Percentiles rank a stretch among this genome's conserved stretches.
Evolutionary conservation across 2,888 invertebrate species (phyloP).

Genomic region (Leptopilina drosophilae): DNA sequence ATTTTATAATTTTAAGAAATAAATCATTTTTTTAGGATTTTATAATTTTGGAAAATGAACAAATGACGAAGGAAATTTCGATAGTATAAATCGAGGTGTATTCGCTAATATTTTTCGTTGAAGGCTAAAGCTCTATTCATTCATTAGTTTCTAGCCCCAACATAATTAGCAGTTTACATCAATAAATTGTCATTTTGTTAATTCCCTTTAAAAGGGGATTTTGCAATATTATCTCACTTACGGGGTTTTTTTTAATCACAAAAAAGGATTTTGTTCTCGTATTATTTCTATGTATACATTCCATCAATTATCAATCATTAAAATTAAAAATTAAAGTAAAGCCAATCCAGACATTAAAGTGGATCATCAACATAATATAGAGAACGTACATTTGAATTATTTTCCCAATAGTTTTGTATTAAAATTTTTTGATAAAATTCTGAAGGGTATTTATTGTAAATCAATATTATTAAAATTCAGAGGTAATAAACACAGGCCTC

Average conservation of each 20-base stretch:
- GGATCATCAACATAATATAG: too few relatives aligned
- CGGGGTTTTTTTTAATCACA: background rate
- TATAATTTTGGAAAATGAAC: too few relatives aligned
- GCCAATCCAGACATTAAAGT: background rate
- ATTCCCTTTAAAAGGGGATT: background rate
- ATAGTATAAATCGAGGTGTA: background rate
- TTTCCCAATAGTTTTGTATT: too few relatives aligned
- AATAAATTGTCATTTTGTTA: slow-evolving; percentile 12
- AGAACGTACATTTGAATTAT: too few relatives aligned
- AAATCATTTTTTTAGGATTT: too few relatives aligned
- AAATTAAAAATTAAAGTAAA: background rate
- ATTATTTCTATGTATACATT: background rate
- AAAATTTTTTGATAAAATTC: too few relatives aligned
- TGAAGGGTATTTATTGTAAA: too few relatives aligned
- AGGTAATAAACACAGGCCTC: too few relatives aligned
- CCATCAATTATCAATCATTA: background rate
- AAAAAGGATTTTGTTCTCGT: too few relatives aligned
- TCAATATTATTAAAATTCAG: too few relatives aligned
- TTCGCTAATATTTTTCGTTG: background rate
- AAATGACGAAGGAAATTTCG: background rate
- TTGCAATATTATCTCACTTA: background rate
- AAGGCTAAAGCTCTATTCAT: background rate
- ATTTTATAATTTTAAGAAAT: too few relatives aligned
- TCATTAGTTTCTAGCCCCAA: background rate
- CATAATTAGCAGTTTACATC: slow-evolving; percentile 3